These are phyloP conservation scores for Calycopis cecrops DNA, from an alignment of 1,140 invertebrate genomes.

Conservation along the genomic window DNA sequence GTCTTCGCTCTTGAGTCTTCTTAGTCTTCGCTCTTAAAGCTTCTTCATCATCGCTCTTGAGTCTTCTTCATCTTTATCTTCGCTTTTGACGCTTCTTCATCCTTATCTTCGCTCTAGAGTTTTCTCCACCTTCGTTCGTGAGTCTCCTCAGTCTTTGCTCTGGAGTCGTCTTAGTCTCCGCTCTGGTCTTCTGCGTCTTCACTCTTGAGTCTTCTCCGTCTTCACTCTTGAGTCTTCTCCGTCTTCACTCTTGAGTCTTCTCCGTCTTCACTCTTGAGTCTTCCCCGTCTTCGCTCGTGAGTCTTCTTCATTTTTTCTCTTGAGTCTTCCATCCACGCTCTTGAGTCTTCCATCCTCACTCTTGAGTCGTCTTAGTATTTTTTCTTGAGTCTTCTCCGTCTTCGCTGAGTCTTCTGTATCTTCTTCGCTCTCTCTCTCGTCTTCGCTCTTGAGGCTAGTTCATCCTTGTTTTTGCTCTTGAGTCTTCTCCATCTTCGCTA, in stretches of 20 bases:
- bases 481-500: slow-evolving; percentile 20
- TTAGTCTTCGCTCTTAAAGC: slow-evolving; percentile 14
- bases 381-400: background rate
- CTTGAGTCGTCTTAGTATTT: slow-evolving; percentile 9
- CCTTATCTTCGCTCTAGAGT: background rate
- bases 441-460: slow-evolving; percentile 14
- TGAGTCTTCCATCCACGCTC: slow-evolving; percentile 8
- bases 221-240: slow-evolving; percentile 7
- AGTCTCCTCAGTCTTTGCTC: background rate
- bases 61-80: slow-evolving; percentile 19
- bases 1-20: background rate
- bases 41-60: slow-evolving; percentile 13
- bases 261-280: slow-evolving; percentile 20
- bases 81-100: background rate
- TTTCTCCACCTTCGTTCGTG: slow-evolving; percentile 14
- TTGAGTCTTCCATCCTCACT: background rate
- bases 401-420: slow-evolving; percentile 1
- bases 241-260: slow-evolving; percentile 17
- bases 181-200: background rate
- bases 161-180: slow-evolving; percentile 8
- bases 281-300: slow-evolving; percentile 16
- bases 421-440: background rate
- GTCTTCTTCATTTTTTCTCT: background rate
- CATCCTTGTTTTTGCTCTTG: slow-evolving; percentile 17
- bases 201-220: slow-evolving; percentile 11